Conservation (phyloP, 2,797 vertebrate genomes). For the Acipenser ruthenus region DNA sequence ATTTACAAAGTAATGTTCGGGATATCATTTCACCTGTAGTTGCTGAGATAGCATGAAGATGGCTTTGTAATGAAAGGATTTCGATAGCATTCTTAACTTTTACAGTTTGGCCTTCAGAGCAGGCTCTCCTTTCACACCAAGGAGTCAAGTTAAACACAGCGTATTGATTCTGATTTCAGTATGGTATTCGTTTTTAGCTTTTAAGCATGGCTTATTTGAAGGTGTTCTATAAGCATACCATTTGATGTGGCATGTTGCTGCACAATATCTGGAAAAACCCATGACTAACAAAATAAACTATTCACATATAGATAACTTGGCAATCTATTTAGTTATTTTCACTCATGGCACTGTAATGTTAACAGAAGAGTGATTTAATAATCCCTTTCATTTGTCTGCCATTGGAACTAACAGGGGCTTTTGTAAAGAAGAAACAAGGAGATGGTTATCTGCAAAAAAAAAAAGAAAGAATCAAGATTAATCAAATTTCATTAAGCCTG, state of each 20-base stretch:
- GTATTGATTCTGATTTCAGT: background rate
- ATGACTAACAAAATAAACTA: background rate
- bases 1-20: background rate
- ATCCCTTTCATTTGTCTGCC: background rate
- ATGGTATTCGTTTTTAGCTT: background rate
- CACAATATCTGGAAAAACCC: constrained; percentile 1
- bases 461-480: background rate
- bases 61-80: no score
- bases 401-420: background rate
- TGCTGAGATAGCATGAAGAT: background rate
- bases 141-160: background rate
- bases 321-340: background rate
- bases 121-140: background rate
- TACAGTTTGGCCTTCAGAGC: background rate
- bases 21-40: background rate
- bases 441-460: background rate
- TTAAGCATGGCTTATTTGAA: background rate
- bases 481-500: background rate
- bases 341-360: constrained; percentile 9
- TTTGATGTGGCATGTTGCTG: background rate
- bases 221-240: background rate
- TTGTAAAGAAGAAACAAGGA: background rate
- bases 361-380: constrained; percentile 5
- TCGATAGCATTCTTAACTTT: background rate
- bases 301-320: constrained; percentile 5